Base-by-base conservation (phyloP, 2,888 invertebrate species). In the Tiphia femorata region DNA sequence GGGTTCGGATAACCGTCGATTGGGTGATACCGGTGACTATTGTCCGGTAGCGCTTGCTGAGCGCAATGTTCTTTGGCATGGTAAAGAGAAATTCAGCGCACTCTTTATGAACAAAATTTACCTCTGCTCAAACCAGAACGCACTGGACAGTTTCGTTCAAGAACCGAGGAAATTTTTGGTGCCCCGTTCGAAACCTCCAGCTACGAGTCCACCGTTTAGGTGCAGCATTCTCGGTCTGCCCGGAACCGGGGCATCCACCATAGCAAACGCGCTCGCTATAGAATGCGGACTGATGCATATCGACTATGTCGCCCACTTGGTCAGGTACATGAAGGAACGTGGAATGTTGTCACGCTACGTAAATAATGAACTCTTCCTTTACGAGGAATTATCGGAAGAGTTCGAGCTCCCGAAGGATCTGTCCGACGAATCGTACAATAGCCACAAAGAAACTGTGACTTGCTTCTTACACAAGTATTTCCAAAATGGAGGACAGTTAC, bases 21-120 rank as follows among this genome's bases (percentile, higher is more conserved):
- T 88, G 49, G 88, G 90, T n/a, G 88, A 88, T 75, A 88, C 87
- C 1, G 84, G 83, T 59, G 70, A 84, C 65, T 91, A 86, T 70
- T 91, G 91, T 72, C 91, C 91, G 0, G 85, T 90, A 25, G 84
- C 88, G n/a, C 87, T 86, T 70, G 80, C 82, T 50, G 83, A 87
- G 33, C 75, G 87, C 64, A 83, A 85, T 35, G 83, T 88, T 7
- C 74, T 91, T 16, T 88, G 89, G 87, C 86, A 85, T 79, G 91
- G 90, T n/a, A 88, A 87, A 76, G 79, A 86, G 37, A 85, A 88
- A 51, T 87, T 85, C 67, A 77, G 84, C 16, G 82, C 85, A 0
- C 85, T 85, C 67, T 87, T 86, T 67, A 81, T 86, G 62, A 86
- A 88, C 55, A 87, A 86, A 80, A 62, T 87, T 1, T 87, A 89